phyloP scores from a whole-genome alignment of 2,888 invertebrate genomes.

The Argynnis bischoffii region DNA sequence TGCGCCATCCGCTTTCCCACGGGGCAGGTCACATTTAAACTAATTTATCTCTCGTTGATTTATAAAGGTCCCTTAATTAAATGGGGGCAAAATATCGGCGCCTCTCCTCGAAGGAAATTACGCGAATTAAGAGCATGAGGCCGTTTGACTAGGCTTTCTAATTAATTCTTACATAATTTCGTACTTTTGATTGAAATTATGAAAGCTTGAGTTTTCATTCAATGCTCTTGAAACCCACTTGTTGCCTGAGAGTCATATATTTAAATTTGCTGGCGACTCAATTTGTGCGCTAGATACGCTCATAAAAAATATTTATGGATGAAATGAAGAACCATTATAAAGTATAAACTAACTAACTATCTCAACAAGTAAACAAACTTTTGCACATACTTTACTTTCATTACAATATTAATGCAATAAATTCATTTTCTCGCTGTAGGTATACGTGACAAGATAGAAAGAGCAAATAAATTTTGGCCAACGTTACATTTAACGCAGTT shows the following conservation, averaged over 20 bases:
- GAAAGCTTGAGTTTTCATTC: too few species aligned
- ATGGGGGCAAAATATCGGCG: conserved; percentile 50
- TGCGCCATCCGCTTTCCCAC: conserved; percentile 18
- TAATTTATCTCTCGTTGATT: conserved; percentile 65
- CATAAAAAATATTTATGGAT: too few species aligned
- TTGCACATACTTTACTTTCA: too few species aligned
- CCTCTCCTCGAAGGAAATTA: conserved; percentile 44
- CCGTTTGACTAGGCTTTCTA: conserved; percentile 31
- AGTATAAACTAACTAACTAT: too few species aligned
- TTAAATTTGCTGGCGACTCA: too few species aligned
- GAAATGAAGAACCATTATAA: too few species aligned
- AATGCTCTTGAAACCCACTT: neutral
- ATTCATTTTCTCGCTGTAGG: too few species aligned
- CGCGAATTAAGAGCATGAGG: conserved; percentile 38
- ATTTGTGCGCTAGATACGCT: too few species aligned
- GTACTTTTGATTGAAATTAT: too few species aligned
- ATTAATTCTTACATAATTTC: conserved; percentile 23
- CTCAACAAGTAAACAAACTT: too few species aligned
- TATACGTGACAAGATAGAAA: neutral
- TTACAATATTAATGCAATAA: too few species aligned
- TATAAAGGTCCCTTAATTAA: conserved; percentile 56
- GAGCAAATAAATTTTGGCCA: neutral
- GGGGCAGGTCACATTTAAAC: conserved; percentile 51
- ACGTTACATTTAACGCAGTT: neutral
- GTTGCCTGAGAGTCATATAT: neutral